Evolutionary conservation across 2,113 vertebrate genomes (phyloP), one percentile per base, ranked within the genome.

Genomic region (Ceuthmochares aereus): DNA sequence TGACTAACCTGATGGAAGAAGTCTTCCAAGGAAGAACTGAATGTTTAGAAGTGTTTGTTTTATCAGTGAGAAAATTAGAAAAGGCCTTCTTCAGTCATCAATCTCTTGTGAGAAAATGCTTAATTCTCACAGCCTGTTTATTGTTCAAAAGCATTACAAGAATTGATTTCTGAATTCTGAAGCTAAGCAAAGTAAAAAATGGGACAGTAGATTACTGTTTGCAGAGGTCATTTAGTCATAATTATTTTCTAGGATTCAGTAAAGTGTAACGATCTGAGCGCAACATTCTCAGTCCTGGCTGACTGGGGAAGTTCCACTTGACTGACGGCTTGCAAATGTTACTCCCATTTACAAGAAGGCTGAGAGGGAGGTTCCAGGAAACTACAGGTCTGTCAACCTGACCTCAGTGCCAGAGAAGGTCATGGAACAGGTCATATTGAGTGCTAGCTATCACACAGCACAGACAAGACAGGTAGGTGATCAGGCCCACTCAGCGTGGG

Each of bases 191-290:
- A 62, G 10, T 36, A 60, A 76, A 92, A 75, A 76, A 25, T 14
- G 51, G 12, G 32, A 69, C 10, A 54, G 11, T 6, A 74, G 26
- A 52, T 79, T 72, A 55, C 22, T 75, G 23, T 42, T 60, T 19
- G 7, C 21, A 86, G 20, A 54, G 10, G 34, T 54, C 6, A 47
- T 83, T 66, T 88, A 73, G 5, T 51, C 13, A 16, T 37, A 78
- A 77, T 86, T 85, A 80, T 1, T 52, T 89, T 74, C 6, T 58
- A 30, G 12, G 14, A 11, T 77, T 91, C 30, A 62, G 21, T 37
- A 86, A 76, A 73, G 10, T 5, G 3, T n/a, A 84, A 80, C 1
- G 0, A 2, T 36, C 20, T 36, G 8, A 36, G 2, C 55, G 9
- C 40, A 40, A 40, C 40, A 40, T 9, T 40, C 40, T 40, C 40